Evolutionary conservation across 2,797 vertebrate species (phyloP).

Genomic region (Malurus splendens): DNA sequence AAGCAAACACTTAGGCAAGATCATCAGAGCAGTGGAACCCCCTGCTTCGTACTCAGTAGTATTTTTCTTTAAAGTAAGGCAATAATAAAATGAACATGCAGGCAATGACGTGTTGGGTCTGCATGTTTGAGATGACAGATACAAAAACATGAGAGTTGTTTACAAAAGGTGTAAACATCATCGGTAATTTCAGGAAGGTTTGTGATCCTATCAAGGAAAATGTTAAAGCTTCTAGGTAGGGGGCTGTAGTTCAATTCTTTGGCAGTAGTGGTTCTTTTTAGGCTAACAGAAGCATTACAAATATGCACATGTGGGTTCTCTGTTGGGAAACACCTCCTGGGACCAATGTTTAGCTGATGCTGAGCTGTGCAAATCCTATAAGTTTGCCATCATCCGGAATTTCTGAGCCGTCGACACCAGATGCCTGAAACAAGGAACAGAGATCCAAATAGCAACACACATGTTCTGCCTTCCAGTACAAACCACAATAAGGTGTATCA

Average conservation of each 20-base stretch:
- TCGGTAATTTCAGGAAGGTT: constrained; percentile 53
- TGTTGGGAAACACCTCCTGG: constrained; percentile 56
- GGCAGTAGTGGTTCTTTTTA: constrained; percentile 85
- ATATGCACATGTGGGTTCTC: constrained; percentile 61
- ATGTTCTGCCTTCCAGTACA: rapidly evolving
- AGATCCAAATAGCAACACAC: constrained; percentile 14
- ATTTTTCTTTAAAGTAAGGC: constrained; percentile 81
- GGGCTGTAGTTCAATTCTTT: constrained; percentile 85
- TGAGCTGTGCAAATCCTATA: constrained; percentile 95
- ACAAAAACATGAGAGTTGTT: constrained; percentile 50
- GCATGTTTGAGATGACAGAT: constrained; percentile 62
- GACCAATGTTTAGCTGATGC: constrained; percentile 86
- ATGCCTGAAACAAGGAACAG: constrained; percentile 78
- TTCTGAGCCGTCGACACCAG: constrained; percentile 89
- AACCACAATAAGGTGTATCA: neutral
- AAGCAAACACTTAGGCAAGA: constrained; percentile 65
- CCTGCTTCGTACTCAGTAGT: constrained; percentile 80
- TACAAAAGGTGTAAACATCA: constrained; percentile 62
- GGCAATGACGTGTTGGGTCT: constrained; percentile 72
- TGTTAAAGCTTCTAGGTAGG: constrained; percentile 72
- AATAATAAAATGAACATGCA: constrained; percentile 78
- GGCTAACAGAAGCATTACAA: constrained; percentile 77
- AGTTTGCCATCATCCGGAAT: constrained; percentile 93
- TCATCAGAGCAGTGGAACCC: constrained; percentile 62
- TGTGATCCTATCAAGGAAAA: constrained; percentile 67